Evolutionary conservation across 1,140 invertebrate species (phyloP), one percentile per base, ranked within the genome.

Genomic region (Onthophagus taurus): DNA sequence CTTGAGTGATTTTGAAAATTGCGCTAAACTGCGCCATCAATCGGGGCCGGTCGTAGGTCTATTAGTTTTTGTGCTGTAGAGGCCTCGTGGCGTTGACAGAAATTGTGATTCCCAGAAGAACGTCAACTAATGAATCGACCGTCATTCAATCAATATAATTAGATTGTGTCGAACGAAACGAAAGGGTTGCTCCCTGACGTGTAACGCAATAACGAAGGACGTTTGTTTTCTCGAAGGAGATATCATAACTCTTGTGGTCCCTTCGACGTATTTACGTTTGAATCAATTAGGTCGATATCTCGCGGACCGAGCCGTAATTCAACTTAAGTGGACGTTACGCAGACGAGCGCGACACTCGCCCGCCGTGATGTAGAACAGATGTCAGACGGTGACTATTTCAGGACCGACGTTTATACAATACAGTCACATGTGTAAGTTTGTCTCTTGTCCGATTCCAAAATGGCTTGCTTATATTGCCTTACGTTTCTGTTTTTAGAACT

Each of bases 61-160:
- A 12, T 14, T n/a, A 31, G 14, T 31, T 31, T 31, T 31, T 31
- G n/a, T 4, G 29, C n/a, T 31, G 14, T 12, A 31, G n/a, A 31
- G n/a, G n/a, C 14, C n/a, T 14, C 29, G 3, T 34, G 19, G 9
- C 17, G 16, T 34, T 34, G 31, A 34, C 31, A 34, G 31, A 34
- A 34, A 34, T 34, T 34, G 16, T 34, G 31, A 34, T 34, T 18
- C 31, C 31, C n/a, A 17, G 36, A 53, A 53, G 51, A 58, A 60
- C 61, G 61, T 62, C 59, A 61, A 48, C 58, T 60, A 64, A 64
- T 60, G 60, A 64, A 64, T 62, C 55, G 60, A 47, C 61, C 60
- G 61, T 62, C 61, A 62, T 61, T 64, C 61, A 64, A 64, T 64
- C 61, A 62, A 61, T 60, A 59, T 64, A 62, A 64, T 62, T 62